Evolutionary conservation across 2,113 vertebrate species (phyloP), one percentile per base, ranked within the genome.

Genomic region (Pyrgilauda ruficollis): DNA sequence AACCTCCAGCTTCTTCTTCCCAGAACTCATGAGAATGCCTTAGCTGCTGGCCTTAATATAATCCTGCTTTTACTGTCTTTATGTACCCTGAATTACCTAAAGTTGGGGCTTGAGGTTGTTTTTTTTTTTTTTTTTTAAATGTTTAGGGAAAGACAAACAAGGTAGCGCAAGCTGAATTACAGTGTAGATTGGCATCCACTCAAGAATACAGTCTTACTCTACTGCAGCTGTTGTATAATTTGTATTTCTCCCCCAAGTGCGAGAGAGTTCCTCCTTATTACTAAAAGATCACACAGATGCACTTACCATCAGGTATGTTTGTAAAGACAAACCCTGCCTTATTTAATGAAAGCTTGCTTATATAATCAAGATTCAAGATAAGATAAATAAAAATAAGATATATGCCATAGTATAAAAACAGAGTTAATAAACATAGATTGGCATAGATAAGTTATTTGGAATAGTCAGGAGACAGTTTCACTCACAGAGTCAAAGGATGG

Each of bases 201-300:
- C 55, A 91, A 44, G 2, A 27, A 23, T 21, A 27, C 39, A 41
- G 39, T 79, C 47, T 39, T 81, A 73, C 22, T 73, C 24, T 4
- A 0, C 58, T 84, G 21, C 17, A 81, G 10, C 3, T 3, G 1
- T 35, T 0, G 0, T 39, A 23, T n/a, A 79, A 59, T 12, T 53
- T 77, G 9, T 1, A 55, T 64, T 76, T 62, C 15, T 47, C 12
- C 52, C 35, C 15, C 15, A 69, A 31, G 8, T 33, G 13, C 30
- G 49, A 72, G 21, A 84, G 5, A 74, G 6, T 24, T 76, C 75
- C 24, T 72, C 23, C 9, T 46, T 68, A 16, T 41, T 87, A 24
- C 16, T 49, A 16, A 66, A 82, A 47, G 19, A 62, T 66, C 31
- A 44, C 13, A 41, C 8, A 37, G 0, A 2, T 53, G 8, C 7